A percentile compares a stretch with the other conserved stretches of the same genome.
These are phyloP conservation scores for Steinernema feltiae DNA, from an alignment of 1,140 invertebrate species.

Conservation along the genomic window DNA sequence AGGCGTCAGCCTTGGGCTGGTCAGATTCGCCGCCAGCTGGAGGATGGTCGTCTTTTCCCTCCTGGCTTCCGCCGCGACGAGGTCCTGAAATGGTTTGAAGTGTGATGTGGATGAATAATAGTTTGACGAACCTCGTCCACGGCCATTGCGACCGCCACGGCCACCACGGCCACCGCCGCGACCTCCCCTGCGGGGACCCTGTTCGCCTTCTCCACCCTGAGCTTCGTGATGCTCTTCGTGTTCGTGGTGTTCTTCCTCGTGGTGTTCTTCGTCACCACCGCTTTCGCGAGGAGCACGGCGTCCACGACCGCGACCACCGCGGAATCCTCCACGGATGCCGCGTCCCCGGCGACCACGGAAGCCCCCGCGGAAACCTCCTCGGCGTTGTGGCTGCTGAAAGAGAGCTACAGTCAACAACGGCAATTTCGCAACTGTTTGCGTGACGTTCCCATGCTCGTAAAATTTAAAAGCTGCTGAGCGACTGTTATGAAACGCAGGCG, in stretches of 20 bases:
- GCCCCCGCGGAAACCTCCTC: constrained; percentile 27
- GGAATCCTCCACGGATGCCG: constrained; percentile 25
- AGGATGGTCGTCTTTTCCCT: neutral
- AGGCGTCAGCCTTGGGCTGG: neutral
- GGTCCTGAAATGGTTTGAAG: neutral
- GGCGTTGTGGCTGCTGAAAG: constrained; percentile 14
- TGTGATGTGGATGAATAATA: neutral
- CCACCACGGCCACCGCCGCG: constrained; percentile 20
- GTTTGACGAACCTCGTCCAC: constrained; percentile 19
- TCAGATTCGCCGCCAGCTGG: neutral
- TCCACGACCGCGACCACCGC: constrained; percentile 32
- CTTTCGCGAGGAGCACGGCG: constrained; percentile 48
- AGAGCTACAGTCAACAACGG: neutral
- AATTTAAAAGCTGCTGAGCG: too few relatives aligned
- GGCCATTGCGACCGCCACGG: constrained; percentile 25
- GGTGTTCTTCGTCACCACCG: constrained; percentile 37
- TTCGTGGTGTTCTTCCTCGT: constrained; percentile 34
- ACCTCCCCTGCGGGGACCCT: constrained; percentile 28
- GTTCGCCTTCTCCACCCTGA: constrained; percentile 30
- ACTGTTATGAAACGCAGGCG: too few relatives aligned
- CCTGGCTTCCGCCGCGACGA: constrained; percentile 10
- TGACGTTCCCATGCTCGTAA: too few relatives aligned
- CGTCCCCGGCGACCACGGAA: constrained; percentile 33
- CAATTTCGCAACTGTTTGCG: too few relatives aligned
- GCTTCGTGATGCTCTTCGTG: constrained; percentile 22